Percentiles rank a stretch among this genome's conserved stretches.
Conservation (phyloP, 92 coral and sea anemone genomes). For the Palythoa caribaeorum region DNA sequence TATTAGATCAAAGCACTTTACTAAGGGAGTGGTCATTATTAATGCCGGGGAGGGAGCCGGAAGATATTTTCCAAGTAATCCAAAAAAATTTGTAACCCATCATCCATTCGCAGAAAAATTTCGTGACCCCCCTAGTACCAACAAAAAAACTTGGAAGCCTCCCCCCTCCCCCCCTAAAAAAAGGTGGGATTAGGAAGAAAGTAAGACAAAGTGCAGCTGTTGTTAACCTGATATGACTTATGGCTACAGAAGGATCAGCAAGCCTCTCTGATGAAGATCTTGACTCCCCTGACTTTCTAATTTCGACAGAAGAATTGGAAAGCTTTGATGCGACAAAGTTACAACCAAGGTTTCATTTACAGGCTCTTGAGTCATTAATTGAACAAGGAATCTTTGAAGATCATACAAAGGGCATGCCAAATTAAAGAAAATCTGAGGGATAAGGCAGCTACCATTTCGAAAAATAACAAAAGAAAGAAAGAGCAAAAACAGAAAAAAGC, state of each 20-base stretch:
- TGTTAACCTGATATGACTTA: constrained; percentile 37
- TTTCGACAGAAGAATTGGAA: constrained; percentile 49
- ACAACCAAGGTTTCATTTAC: constrained; percentile 40
- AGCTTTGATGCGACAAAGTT: constrained; percentile 43
- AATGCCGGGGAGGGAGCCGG: no score
- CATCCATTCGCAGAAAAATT: no score
- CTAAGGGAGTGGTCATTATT: no score
- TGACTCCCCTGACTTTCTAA: constrained; percentile 41
- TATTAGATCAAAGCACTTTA: no score
- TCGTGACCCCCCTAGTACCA: no score
- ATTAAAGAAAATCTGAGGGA: constrained; percentile 20
- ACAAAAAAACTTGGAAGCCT: no score
- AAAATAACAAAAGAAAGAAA: constrained; percentile 27
- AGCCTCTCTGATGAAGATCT: constrained; percentile 54
- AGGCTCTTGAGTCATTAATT: constrained; percentile 30
- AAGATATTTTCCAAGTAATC: no score
- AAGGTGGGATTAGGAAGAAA: constrained; percentile 19
- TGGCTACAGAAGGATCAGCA: constrained; percentile 49
- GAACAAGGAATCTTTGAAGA: constrained; percentile 33
- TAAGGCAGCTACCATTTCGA: constrained; percentile 14
- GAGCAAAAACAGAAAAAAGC: background rate
- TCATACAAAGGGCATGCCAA: constrained; percentile 3
- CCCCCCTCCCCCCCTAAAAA: background rate
- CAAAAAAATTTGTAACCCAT: no score
- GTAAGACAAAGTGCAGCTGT: constrained; percentile 40